Percentiles rank a stretch among this genome's conserved stretches.
These are phyloP conservation scores for Malacoctenus gilli DNA, from an alignment of 2,797 vertebrate genomes.

Conservation along the genomic window DNA sequence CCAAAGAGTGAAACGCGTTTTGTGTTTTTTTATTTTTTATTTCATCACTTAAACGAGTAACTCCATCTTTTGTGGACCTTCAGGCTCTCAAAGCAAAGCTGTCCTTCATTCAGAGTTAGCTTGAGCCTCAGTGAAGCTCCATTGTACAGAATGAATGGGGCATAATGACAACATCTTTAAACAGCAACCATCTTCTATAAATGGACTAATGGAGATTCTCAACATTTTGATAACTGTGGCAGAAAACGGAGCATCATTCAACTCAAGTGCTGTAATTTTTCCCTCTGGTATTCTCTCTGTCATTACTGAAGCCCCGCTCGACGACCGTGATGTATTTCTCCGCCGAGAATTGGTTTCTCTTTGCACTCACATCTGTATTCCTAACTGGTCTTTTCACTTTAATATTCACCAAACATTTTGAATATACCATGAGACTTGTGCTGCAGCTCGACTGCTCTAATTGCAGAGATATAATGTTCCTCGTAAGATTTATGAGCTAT, in stretches of 20 bases:
- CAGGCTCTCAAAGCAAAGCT: conserved; percentile 10
- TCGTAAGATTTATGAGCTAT: conserved; percentile 77
- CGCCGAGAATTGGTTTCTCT: conserved; percentile 23
- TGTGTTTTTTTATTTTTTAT: too few species aligned
- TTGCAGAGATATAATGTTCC: conserved; percentile 76
- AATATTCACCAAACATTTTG: conserved; percentile 79
- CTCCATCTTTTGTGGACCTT: conserved; percentile 27
- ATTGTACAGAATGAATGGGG: conserved; percentile 28
- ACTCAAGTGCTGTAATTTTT: conserved; percentile 48
- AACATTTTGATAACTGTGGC: conserved; percentile 61
- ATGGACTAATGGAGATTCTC: conserved; percentile 51
- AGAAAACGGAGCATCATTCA: conserved; percentile 58
- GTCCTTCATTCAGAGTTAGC: conserved; percentile 29
- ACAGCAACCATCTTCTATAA: conserved; percentile 46
- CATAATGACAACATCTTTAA: conserved; percentile 56
- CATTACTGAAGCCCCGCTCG: conserved; percentile 45
- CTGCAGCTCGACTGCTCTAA: conserved; percentile 67
- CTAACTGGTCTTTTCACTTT: conserved; percentile 61
- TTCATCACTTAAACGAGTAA: conserved; percentile 2
- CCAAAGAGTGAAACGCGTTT: too few species aligned
- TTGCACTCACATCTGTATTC: conserved; percentile 54
- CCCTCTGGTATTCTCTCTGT: conserved; percentile 50
- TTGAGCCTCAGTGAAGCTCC: conserved; percentile 12
- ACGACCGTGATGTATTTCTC: conserved; percentile 42
- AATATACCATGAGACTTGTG: conserved; percentile 78